Evolutionary conservation across 2,113 vertebrate species (phyloP).

Genomic region (Gopherus flavomarginatus): DNA sequence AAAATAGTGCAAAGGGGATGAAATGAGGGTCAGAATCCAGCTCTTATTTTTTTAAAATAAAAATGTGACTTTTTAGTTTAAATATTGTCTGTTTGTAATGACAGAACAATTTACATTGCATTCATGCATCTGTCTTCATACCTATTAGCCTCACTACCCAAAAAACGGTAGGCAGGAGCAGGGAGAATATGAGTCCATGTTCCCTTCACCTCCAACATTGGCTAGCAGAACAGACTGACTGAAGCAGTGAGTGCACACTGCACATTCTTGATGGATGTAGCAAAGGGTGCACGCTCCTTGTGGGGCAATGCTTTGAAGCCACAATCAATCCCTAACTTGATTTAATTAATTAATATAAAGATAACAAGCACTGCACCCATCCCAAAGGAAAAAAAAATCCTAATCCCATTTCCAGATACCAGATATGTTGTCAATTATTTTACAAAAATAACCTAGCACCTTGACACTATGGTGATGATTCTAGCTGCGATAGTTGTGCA

Average conservation of each 20-base stretch:
- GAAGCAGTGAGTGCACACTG: no score
- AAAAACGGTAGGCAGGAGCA: not conserved
- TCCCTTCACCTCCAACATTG: not conserved
- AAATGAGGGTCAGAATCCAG: not conserved
- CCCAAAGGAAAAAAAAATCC: not conserved
- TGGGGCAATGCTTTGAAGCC: not conserved
- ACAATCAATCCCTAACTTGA: not conserved
- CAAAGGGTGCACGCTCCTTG: not conserved
- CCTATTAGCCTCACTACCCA: not conserved
- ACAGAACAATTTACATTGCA: not conserved
- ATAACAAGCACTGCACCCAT: not conserved
- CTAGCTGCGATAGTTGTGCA: constrained; percentile 22
- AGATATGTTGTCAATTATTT: constrained; percentile 49
- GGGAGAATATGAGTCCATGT: not conserved
- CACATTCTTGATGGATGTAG: not conserved
- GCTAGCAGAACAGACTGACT: not conserved
- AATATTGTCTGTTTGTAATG: not conserved
- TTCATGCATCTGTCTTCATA: not conserved
- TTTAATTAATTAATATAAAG: not conserved
- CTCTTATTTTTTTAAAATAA: not conserved
- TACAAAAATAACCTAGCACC: not conserved
- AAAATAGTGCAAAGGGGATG: not conserved
- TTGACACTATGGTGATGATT: not conserved
- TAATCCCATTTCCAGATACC: not conserved
- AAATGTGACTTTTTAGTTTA: not conserved